Percentiles rank a stretch among this genome's conserved stretches.
Evolutionary conservation across 2,888 invertebrate genomes (phyloP).

Genomic region (Tetropium fuscum): DNA sequence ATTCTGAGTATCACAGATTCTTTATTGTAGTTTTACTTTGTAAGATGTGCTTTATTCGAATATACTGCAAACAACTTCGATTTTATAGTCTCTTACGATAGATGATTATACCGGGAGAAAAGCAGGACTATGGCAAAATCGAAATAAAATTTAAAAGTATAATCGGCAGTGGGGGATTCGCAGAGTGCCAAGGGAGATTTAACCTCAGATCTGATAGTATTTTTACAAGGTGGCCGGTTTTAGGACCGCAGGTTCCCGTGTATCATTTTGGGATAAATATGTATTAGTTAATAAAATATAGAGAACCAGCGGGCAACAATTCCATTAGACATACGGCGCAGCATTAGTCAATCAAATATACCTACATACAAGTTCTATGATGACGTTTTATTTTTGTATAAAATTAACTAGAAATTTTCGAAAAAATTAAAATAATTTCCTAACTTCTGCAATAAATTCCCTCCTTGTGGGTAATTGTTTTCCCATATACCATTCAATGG

Average conservation of each 20-base stretch:
- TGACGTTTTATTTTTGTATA: too few species aligned
- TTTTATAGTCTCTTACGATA: constrained; percentile 37
- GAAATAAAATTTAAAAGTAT: constrained; percentile 30
- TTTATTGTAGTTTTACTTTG: constrained; percentile 53
- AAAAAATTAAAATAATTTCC: too few species aligned
- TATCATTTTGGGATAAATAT: too few species aligned
- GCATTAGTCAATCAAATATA: too few species aligned
- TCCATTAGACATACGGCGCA: too few species aligned
- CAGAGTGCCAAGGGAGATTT: constrained; percentile 18
- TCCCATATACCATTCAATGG: too few species aligned
- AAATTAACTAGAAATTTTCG: too few species aligned
- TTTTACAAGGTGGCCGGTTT: constrained; percentile 5
- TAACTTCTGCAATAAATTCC: too few species aligned
- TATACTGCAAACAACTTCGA: constrained; percentile 41
- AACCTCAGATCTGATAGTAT: constrained; percentile 8
- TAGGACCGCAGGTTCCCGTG: background rate
- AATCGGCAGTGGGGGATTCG: constrained; percentile 15
- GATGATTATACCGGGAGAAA: constrained; percentile 23
- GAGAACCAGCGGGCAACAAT: too few species aligned
- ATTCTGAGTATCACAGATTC: constrained; percentile 48
- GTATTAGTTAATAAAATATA: too few species aligned
- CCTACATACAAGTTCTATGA: too few species aligned
- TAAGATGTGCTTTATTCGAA: constrained; percentile 40
- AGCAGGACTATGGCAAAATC: constrained; percentile 26
- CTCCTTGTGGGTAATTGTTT: too few species aligned